Conservation (phyloP, 92 coral and sea anemone genomes). For the Isaurus tuberculatus region DNA sequence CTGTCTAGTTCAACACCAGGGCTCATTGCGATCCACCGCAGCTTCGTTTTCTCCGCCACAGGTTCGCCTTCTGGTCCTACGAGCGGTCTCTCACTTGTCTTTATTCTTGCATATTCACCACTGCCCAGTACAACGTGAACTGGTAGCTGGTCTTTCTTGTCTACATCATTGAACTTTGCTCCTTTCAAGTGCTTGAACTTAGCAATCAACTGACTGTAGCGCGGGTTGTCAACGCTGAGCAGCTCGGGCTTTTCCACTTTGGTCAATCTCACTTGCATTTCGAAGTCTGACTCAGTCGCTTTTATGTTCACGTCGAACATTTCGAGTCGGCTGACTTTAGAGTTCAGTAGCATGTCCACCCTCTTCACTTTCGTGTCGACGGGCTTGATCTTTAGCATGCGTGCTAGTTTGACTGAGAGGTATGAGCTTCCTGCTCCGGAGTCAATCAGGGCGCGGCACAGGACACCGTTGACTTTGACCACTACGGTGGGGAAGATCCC, state of each 20-base stretch:
- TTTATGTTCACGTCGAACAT: not conserved
- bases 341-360: not conserved
- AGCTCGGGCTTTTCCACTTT: not conserved
- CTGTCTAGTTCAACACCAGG: slow-evolving; percentile 15
- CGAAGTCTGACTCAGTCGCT: not conserved
- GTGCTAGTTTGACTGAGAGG: not conserved
- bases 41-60: slow-evolving; percentile 31
- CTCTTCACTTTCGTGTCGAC: not conserved
- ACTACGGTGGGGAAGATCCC: not conserved
- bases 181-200: not conserved
- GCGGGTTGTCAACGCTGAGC: not conserved
- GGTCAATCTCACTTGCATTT: not conserved
- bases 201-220: not conserved
- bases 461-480: slow-evolving; percentile 9
- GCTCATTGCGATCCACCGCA: slow-evolving; percentile 38
- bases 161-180: not conserved
- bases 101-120: slow-evolving; percentile 22
- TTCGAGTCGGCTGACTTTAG: not conserved
- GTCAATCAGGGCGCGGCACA: slow-evolving; percentile 18
- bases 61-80: slow-evolving; percentile 8
- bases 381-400: slow-evolving; percentile 8
- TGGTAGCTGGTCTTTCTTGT: not conserved
- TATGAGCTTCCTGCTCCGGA: slow-evolving; percentile 27
- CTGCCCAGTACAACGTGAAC: slow-evolving; percentile 2
- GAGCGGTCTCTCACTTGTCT: not conserved